Conservation (phyloP, 2,888 invertebrate species). For the Ormyrus pomaceus region DNA sequence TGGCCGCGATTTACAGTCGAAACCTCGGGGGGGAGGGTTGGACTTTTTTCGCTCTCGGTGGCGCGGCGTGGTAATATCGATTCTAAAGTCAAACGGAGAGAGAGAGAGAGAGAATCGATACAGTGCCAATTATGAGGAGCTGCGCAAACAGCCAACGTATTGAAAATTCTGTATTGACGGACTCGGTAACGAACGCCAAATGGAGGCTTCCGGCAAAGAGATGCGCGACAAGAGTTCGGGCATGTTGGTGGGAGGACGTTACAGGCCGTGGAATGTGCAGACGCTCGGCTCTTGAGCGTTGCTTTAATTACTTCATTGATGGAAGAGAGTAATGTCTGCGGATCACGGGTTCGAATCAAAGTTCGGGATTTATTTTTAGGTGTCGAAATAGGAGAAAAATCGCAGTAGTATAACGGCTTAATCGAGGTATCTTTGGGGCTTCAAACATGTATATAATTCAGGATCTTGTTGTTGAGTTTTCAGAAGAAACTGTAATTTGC, state of each 20-base stretch:
- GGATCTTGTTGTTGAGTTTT: no score
- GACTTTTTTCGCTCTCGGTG: background rate
- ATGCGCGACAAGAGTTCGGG: background rate
- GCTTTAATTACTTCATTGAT: background rate
- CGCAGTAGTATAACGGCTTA: no score
- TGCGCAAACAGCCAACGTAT: background rate
- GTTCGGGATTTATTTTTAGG: background rate
- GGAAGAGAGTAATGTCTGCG: background rate
- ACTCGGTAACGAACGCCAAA: no score
- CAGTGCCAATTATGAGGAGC: constrained; percentile 33
- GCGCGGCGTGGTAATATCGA: constrained; percentile 17
- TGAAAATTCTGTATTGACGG: background rate
- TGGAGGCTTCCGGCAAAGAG: background rate
- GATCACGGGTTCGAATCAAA: background rate
- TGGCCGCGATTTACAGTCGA: background rate
- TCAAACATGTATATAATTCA: no score
- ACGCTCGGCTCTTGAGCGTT: background rate
- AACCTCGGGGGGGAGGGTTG: background rate
- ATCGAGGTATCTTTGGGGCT: no score
- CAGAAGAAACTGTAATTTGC: no score
- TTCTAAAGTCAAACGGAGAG: background rate
- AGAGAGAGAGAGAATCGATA: constrained; percentile 24
- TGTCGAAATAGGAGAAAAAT: no score
- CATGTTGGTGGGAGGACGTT: background rate
- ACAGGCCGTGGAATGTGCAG: no score